Percentiles rank a stretch among this genome's conserved stretches.
Conservation (phyloP, 2,797 vertebrate species). For the Sparus aurata region DNA sequence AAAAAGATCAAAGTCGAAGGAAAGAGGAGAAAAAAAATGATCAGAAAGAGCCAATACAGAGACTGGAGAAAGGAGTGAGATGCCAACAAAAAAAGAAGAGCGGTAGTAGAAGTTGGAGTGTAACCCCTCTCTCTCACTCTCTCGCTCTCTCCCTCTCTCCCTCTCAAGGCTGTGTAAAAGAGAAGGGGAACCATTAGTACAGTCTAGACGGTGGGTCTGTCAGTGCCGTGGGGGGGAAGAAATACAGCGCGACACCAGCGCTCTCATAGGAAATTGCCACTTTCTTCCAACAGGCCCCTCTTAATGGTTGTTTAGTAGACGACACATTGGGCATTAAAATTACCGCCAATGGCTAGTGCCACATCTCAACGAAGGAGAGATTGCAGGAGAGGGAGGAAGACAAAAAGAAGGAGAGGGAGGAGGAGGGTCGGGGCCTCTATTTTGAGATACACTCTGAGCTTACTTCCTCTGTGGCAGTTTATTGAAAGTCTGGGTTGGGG, state of each 20-base stretch:
- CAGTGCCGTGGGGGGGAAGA: conserved; percentile 56
- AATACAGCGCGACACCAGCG: conserved; percentile 59
- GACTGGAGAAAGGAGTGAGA: background rate
- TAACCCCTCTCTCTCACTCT: background rate
- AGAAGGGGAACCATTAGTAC: conserved; percentile 64
- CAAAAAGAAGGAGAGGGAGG: conserved; percentile 2
- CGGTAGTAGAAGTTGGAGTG: background rate
- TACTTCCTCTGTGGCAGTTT: conserved; percentile 46
- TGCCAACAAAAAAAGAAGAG: background rate
- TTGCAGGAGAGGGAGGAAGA: conserved; percentile 22
- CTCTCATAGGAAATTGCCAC: conserved; percentile 77
- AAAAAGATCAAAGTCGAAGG: conserved; percentile 65
- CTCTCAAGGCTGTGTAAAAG: conserved; percentile 31
- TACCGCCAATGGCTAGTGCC: conserved; percentile 49
- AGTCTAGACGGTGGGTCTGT: conserved; percentile 69
- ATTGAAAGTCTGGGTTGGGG: conserved; percentile 23
- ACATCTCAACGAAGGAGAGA: conserved; percentile 57
- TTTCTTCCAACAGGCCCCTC: conserved; percentile 63
- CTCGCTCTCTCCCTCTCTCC: background rate
- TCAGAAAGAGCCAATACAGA: conserved; percentile 5
- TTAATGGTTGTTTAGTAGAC: conserved; percentile 76
- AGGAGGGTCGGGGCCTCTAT: background rate
- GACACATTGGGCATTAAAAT: conserved; percentile 69
- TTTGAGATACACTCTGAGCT: conserved; percentile 43
- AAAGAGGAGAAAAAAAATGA: conserved; percentile 31